Base-by-base conservation (phyloP, 2,888 invertebrate genomes). In the Selenia dentaria region DNA sequence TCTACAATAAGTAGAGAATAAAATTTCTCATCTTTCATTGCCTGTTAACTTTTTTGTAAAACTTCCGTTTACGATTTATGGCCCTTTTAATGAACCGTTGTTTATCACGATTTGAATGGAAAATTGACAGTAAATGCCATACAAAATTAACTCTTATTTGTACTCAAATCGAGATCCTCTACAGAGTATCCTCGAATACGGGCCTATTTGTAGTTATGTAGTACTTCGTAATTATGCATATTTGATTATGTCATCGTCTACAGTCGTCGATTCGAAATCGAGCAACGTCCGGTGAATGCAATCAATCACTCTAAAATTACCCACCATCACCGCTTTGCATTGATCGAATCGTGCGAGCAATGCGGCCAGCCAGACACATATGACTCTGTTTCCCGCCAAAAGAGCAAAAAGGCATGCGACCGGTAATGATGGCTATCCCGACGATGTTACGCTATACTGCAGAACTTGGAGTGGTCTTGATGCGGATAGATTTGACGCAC, bases 371-470 rank as follows among this genome's bases (percentile, higher is more conserved):
- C 34, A 35, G 39, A 26, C 46, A 26, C 27, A 27, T 13, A 26
- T 29, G 31, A 33, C 22, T 29, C 11, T 13, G 40, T 29, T 33
- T 46, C 47, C 70, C 67, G 70, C 65, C 67, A 69, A 68, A 74
- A 73, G 62, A 69, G 67, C 62, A 79, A 82, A 79, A 79, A 73
- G 70, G 54, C 64, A 48, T 34, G 56, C 44, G 64, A 69, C 71
- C 74, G 74, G 77, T 75, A 76, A 79, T 75, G 79, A 68, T 62
- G 59, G 62, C 62, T 55, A 61, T 64, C 65, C 52, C 53, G 59
- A 53, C 59, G 60, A 57, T 36, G 32, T 42, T 33, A 26, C 6
- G 25, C 18, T 35, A 14, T 26, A 27, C 26, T 3, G 18, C 36
- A 27, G 27, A 25, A 5, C 11, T 16, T 29, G 11, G 20, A 13